Percentiles rank a stretch among this genome's conserved stretches.
These are phyloP conservation scores for Schizaphis graminum DNA, from an alignment of 2,888 invertebrate genomes.

Conservation along the genomic window DNA sequence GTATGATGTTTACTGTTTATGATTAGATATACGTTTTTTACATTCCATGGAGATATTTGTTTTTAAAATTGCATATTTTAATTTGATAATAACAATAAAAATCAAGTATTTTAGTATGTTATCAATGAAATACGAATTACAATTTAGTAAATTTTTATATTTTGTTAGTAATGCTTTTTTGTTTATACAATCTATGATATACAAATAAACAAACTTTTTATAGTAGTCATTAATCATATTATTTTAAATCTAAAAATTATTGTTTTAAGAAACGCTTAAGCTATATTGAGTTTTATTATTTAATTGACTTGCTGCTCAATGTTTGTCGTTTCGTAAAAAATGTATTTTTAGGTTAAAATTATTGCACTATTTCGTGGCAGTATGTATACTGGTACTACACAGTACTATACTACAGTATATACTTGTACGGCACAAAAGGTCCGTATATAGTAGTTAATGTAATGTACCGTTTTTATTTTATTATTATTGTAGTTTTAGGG, in stretches of 20 bases:
- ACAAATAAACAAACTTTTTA: neutral
- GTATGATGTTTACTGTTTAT: too few species aligned
- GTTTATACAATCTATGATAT: neutral
- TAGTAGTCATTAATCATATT: neutral
- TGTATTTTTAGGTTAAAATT: neutral
- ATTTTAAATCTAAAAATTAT: neutral
- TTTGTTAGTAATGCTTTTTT: neutral
- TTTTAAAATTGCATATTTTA: neutral
- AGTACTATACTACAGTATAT: too few species aligned
- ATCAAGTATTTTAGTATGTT: neutral
- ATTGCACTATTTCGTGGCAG: neutral
- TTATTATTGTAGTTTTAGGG: conserved; percentile 28
- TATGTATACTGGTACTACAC: neutral
- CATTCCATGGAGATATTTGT: neutral
- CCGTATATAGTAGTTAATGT: neutral
- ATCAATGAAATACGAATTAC: neutral
- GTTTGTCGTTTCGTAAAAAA: neutral
- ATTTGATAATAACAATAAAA: neutral
- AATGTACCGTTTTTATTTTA: conserved; percentile 37
- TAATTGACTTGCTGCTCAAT: neutral
- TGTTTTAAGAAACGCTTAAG: neutral
- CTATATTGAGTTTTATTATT: neutral
- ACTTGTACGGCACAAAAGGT: neutral
- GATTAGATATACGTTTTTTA: neutral
- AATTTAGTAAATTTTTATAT: neutral